Conservation (phyloP, 1,140 invertebrate genomes). For the Venturia canescens region DNA sequence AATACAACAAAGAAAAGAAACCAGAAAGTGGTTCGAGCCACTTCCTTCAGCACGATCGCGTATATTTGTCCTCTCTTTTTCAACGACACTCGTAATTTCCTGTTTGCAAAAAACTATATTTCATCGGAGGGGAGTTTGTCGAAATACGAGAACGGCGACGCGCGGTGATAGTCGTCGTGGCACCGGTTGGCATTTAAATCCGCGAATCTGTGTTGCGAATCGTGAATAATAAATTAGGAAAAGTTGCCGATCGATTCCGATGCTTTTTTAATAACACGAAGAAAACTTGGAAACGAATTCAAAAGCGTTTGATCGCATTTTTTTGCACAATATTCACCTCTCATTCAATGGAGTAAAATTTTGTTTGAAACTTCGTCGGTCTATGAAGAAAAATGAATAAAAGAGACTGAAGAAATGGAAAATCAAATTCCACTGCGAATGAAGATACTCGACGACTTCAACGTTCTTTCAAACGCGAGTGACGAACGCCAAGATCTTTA, state of each 20-base stretch:
- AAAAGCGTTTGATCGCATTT: too few relatives aligned
- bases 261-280: background rate
- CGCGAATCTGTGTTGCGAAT: background rate
- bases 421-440: too few relatives aligned
- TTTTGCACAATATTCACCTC: too few relatives aligned
- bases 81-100: background rate
- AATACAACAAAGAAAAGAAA: background rate
- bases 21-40: background rate
- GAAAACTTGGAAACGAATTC: too few relatives aligned
- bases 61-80: background rate
- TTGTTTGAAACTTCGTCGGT: too few relatives aligned
- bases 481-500: too few relatives aligned
- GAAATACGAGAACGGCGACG: background rate
- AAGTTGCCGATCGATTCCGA: background rate
- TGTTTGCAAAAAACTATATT: background rate
- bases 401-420: too few relatives aligned
- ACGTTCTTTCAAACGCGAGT: too few relatives aligned
- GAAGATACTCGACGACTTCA: too few relatives aligned
- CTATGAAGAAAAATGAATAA: too few relatives aligned
- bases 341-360: too few relatives aligned
- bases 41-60: background rate
- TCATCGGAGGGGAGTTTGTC: background rate
- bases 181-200: background rate
- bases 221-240: background rate
- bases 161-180: background rate